Base-by-base conservation (phyloP, 1,140 invertebrate species). In the Metaphire vulgaris region DNA sequence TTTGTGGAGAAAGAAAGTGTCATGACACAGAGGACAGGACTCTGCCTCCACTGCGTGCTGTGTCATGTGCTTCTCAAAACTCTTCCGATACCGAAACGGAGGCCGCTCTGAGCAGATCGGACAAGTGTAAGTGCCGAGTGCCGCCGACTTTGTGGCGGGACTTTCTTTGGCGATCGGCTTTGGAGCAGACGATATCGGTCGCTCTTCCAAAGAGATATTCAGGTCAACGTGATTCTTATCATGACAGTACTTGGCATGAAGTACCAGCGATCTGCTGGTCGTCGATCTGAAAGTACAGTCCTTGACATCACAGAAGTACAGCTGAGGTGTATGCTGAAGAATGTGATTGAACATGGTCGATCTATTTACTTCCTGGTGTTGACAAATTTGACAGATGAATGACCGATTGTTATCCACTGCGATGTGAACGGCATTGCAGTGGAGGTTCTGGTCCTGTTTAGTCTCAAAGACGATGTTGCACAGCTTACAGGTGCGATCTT, bases 51-150 rank as follows among this genome's bases (percentile, higher is more conserved):
- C 64, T 31, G 28, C 26, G 32, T 74, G 74, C 33, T 74, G 56
- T 1, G 56, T 64, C 65, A 74, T 68, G 65, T 74, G 74, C 65
- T 74, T 74, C 26, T 74, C 74, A 66, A 31, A 74, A 14, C 64
- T 67, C 31, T 69, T 74, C 65, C 56, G 34, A 65, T 74, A 74
- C 1, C 66, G 28, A 32, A 74, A 74, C 66, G 74, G 74, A 1
- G 74, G 65, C 29, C 74, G 28, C 1, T 74, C 74, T 0, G 56
- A 21, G 32, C 74, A 74, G 65, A 31, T 14, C 14, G 74, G 65
- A 69, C 74, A 74, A 30, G n/a, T 21, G 33, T 66, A 74, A 26
- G 12, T 29, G 33, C 29, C 56, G 1, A 56, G 72, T 0, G 72
- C 72, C 1, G 2, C 32, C 21, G 21, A 15, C 28, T 15, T 33